Conservation (phyloP, 2,888 invertebrate species). For the Auanema freiburgensis region DNA sequence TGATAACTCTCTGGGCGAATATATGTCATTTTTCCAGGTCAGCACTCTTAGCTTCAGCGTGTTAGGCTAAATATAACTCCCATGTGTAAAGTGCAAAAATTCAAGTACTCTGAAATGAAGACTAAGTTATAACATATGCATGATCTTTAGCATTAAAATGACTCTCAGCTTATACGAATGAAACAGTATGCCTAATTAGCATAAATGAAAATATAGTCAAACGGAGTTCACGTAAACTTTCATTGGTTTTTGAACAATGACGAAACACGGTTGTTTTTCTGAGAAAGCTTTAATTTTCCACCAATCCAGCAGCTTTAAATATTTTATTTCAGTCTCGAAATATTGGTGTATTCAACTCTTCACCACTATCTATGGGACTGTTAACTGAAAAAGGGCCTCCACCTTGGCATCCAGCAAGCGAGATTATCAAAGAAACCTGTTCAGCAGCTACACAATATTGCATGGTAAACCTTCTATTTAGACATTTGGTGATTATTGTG, state of each 20-base stretch:
- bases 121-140: no score
- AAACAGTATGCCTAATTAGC: no score
- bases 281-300: no score
- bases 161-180: no score
- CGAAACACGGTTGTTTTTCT: no score
- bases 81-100: no score
- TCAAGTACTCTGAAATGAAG: no score
- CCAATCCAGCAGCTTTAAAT: no score
- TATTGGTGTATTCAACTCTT: slow-evolving; percentile 82
- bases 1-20: slow-evolving; percentile 78
- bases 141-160: no score
- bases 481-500: background rate
- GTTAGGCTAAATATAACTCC: background rate
- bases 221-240: no score
- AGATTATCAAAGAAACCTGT: slow-evolving; percentile 67
- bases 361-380: slow-evolving; percentile 81
- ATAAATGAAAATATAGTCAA: background rate
- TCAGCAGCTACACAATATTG: slow-evolving; percentile 40
- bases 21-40: slow-evolving; percentile 78
- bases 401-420: slow-evolving; percentile 81
- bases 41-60: background rate
- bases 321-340: slow-evolving; percentile 71
- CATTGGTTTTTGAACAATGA: no score
- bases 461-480: slow-evolving; percentile 19
- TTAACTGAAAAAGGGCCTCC: slow-evolving; percentile 76